These are phyloP conservation scores for Sylvia borin DNA, from an alignment of 2,797 vertebrate species.

Conservation along the genomic window DNA sequence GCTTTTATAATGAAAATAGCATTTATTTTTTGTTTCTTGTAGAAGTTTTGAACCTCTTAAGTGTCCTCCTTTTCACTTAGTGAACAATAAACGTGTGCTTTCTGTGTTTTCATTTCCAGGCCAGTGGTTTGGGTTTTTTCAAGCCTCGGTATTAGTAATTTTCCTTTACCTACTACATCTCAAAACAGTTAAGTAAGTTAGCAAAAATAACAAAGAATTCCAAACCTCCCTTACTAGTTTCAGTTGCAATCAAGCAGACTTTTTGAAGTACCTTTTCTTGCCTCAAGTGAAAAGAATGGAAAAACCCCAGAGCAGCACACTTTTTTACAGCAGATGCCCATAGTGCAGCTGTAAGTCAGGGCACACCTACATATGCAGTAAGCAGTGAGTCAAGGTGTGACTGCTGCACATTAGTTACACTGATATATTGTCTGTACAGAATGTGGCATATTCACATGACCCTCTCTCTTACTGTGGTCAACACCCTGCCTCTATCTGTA, in stretches of 20 bases:
- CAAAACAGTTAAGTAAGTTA: not conserved
- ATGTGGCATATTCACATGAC: not conserved
- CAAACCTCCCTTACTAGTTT: not conserved
- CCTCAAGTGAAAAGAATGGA: not conserved
- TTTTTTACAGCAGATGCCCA: not conserved
- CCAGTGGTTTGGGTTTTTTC: not conserved
- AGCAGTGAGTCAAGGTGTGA: not conserved
- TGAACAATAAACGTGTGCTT: not conserved
- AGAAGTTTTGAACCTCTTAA: not conserved
- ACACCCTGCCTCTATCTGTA: not conserved
- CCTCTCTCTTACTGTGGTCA: not conserved
- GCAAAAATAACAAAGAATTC: not conserved
- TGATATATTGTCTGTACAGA: not conserved
- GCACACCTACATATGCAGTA: fast-evolving
- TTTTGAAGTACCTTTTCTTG: not conserved
- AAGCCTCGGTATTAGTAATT: not conserved
- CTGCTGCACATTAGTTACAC: not conserved
- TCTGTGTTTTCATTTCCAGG: not conserved
- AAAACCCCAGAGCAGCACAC: fast-evolving
- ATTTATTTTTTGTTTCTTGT: not conserved
- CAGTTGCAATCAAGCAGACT: not conserved
- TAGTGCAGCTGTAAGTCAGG: not conserved
- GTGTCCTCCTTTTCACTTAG: not conserved
- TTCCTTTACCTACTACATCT: not conserved
- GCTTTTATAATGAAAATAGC: not conserved